Conservation (phyloP, 37 sponge, comb jelly and placozoan genomes). For the Ianthella basta region DNA sequence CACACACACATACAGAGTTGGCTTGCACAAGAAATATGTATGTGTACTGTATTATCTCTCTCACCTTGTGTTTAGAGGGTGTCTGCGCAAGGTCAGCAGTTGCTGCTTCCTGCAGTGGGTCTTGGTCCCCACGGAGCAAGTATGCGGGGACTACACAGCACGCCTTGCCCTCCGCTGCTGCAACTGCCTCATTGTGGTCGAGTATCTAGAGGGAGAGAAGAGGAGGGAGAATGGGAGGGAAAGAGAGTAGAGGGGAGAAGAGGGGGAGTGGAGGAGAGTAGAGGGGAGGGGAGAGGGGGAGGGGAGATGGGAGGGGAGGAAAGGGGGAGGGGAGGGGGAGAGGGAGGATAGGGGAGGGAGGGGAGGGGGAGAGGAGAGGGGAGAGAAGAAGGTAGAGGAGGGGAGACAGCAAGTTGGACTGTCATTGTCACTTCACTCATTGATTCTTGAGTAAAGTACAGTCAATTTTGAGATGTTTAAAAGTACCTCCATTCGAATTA, state of each 20-base stretch:
- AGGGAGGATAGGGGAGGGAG: too few species aligned
- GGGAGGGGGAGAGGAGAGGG: neutral
- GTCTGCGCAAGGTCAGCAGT: neutral
- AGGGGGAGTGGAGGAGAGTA: too few species aligned
- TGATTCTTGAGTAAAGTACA: too few species aligned
- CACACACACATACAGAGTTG: neutral
- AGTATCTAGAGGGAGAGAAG: conserved; percentile 56
- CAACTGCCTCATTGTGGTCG: conserved; percentile 61
- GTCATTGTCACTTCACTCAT: too few species aligned
- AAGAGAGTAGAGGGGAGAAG: too few species aligned
- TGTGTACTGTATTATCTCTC: neutral
- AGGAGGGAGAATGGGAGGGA: too few species aligned
- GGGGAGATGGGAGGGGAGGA: neutral
- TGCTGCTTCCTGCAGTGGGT: neutral
- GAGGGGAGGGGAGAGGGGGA: too few species aligned
- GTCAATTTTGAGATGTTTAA: too few species aligned
- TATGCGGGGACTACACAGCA: conserved; percentile 74
- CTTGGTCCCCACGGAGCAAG: conserved; percentile 40
- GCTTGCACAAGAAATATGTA: neutral
- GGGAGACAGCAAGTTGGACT: too few species aligned
- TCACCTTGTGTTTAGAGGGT: conserved; percentile 19
- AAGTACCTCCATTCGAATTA: conserved; percentile 77
- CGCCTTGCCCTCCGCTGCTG: conserved; percentile 59
- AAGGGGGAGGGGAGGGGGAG: neutral
- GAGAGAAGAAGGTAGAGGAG: neutral